phyloP scores from a whole-genome alignment of 2,113 vertebrate species.

The Rhynchomys soricoides region DNA sequence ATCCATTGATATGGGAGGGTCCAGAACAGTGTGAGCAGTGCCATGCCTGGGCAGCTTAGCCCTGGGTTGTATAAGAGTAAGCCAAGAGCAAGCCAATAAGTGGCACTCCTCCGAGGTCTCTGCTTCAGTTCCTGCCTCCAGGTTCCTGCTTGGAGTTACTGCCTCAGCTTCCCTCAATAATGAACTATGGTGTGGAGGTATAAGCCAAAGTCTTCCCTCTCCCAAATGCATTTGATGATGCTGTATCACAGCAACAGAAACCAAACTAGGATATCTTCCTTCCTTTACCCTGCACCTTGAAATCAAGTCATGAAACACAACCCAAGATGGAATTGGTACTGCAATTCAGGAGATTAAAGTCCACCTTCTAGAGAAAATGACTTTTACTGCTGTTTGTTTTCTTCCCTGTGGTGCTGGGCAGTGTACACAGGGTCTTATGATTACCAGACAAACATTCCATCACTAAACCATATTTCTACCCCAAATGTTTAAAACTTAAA shows the following conservation, averaged over 20 bases:
- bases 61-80: neutral
- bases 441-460: neutral
- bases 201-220: neutral
- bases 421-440: too few relatives aligned
- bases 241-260: neutral
- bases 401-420: neutral
- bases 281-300: neutral
- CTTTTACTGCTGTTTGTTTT: neutral
- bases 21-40: neutral
- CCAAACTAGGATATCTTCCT: neutral
- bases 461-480: neutral
- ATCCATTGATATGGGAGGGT: neutral
- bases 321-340: neutral
- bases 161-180: neutral
- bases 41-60: neutral
- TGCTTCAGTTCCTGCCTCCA: neutral
- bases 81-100: neutral
- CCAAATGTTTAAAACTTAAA: neutral
- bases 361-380: neutral
- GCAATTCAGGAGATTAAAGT: neutral
- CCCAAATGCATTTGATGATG: neutral
- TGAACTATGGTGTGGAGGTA: neutral
- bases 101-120: neutral
- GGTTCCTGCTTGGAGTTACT: neutral
- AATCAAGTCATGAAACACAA: neutral